Evolutionary conservation across 2,888 invertebrate species (phyloP).

Genomic region (Gerris lacustris): DNA sequence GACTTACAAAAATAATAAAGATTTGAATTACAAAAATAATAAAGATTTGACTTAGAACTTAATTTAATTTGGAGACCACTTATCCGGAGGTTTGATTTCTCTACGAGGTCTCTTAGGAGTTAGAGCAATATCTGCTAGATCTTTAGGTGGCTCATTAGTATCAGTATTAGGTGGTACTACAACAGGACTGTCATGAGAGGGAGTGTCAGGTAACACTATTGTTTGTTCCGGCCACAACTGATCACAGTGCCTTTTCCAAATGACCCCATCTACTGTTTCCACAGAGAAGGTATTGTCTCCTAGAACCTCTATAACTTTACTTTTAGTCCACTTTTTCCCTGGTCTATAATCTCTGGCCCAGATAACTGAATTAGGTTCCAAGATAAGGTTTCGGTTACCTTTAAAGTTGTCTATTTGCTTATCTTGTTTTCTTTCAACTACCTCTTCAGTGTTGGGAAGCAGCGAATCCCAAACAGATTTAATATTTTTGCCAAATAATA

Average conservation of each 20-base stretch:
- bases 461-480: conserved; percentile 3
- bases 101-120: not conserved
- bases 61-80: not conserved
- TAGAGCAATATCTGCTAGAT: not conserved
- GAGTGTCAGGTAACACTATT: not conserved
- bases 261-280: conserved; percentile 11
- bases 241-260: conserved; percentile 13
- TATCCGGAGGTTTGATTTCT: not conserved
- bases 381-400: conserved; percentile 8
- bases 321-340: conserved; percentile 13
- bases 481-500: not conserved
- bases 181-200: not conserved
- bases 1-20: no score
- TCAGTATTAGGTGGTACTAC: not conserved
- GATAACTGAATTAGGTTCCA: conserved; percentile 7
- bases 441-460: not conserved
- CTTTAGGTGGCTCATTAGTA: not conserved
- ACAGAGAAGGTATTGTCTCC: conserved; percentile 13
- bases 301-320: conserved; percentile 8
- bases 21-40: no score
- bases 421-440: not conserved
- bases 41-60: no score
- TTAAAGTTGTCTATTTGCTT: conserved; percentile 7
- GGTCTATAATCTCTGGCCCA: conserved; percentile 17
- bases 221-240: conserved; percentile 6